Percentiles rank a stretch among this genome's conserved stretches.
Conservation (phyloP, 1,140 invertebrate species). For the Pinna nobilis region DNA sequence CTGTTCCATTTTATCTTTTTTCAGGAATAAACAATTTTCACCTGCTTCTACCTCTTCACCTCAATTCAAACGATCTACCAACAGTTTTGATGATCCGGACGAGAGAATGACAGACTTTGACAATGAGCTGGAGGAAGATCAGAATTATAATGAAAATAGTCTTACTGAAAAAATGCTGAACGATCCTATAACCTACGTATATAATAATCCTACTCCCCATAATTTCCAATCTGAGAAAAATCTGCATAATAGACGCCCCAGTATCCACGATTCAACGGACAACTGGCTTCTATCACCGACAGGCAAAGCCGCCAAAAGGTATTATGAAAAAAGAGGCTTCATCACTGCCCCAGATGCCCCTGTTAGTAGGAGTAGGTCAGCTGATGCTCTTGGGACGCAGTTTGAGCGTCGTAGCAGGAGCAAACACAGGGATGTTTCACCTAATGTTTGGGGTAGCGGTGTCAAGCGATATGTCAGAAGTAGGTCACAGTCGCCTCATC, state of each 20-base stretch:
- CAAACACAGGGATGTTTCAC: conserved; percentile 14
- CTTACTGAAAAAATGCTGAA: neutral
- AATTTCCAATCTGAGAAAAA: conserved; percentile 5
- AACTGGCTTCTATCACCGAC: conserved; percentile 25
- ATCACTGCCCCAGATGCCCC: conserved; percentile 22
- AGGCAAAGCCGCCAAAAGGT: conserved; percentile 16
- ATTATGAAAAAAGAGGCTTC: conserved; percentile 16
- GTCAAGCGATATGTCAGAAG: conserved; percentile 32
- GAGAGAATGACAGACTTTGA: neutral
- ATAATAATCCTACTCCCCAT: conserved; percentile 8
- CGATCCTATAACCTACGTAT: conserved; percentile 3
- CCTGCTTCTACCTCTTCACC: conserved; percentile 7
- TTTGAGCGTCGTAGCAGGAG: conserved; percentile 33
- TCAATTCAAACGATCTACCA: neutral
- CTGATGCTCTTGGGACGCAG: conserved; percentile 7
- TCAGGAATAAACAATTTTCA: neutral
- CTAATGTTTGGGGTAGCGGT: conserved; percentile 2
- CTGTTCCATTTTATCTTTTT: too few species aligned
- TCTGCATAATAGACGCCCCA: neutral
- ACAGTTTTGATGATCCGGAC: neutral
- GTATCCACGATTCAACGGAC: conserved; percentile 18
- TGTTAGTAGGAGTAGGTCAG: neutral
- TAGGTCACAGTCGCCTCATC: conserved; percentile 49
- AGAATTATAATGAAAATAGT: neutral
- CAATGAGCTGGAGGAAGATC: neutral